phyloP scores from a whole-genome alignment of 1,140 invertebrate genomes.

The Proales similis region DNA sequence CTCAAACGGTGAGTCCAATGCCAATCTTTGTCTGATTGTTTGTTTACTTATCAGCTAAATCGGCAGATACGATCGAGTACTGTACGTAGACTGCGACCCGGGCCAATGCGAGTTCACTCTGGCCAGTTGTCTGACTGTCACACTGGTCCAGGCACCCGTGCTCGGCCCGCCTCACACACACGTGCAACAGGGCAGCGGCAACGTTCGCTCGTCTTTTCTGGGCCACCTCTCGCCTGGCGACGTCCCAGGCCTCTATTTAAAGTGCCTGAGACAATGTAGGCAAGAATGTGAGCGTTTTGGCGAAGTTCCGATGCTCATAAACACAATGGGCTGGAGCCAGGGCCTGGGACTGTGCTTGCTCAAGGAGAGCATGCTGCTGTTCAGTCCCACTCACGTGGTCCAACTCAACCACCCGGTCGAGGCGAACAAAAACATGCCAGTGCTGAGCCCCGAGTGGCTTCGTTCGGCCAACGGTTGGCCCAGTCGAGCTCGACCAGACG shows the following conservation, averaged over 20 bases:
- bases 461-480: conserved; percentile 20
- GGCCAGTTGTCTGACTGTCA: conserved; percentile 12
- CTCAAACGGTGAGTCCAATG: conserved; percentile 4
- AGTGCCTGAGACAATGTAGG: conserved; percentile 22
- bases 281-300: background rate
- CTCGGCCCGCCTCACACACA: conserved; percentile 35
- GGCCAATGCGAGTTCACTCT: conserved; percentile 38
- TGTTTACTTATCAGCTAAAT: background rate
- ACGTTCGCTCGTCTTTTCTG: conserved; percentile 20
- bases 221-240: conserved; percentile 24
- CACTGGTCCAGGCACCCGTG: conserved; percentile 4
- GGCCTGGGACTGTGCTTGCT: conserved; percentile 30
- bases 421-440: conserved; percentile 33
- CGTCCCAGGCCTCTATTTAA: conserved; percentile 4
- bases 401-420: conserved; percentile 36
- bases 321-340: conserved; percentile 38
- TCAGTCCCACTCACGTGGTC: conserved; percentile 27
- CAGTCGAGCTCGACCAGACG: background rate
- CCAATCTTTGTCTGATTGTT: background rate
- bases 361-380: conserved; percentile 11
- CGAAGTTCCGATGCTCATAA: conserved; percentile 14
- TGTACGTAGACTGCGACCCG: conserved; percentile 31
- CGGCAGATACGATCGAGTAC: conserved; percentile 7
- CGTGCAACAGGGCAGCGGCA: conserved; percentile 2
- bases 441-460: background rate